Conservation (phyloP, 2,888 invertebrate genomes). For the Agrilus mali region DNA sequence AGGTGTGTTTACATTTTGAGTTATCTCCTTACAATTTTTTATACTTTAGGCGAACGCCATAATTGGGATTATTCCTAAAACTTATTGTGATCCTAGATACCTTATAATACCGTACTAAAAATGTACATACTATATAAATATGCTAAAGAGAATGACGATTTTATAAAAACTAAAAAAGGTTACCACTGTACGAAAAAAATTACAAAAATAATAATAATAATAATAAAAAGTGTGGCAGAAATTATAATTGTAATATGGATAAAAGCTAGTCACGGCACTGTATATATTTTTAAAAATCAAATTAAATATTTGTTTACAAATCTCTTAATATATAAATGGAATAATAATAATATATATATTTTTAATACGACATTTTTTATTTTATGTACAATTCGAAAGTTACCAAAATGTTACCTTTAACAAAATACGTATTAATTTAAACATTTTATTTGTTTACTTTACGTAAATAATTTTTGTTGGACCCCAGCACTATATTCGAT, state of each 20-base stretch:
- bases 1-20: too few relatives aligned
- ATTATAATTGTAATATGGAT: constrained; percentile 22
- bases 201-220: constrained; percentile 8
- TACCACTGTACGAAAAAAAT: constrained; percentile 28
- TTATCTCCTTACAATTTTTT: too few relatives aligned
- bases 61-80: too few relatives aligned
- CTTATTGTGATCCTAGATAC: too few relatives aligned
- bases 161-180: constrained; percentile 16
- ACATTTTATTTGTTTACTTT: constrained; percentile 6
- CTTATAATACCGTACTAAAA: too few relatives aligned
- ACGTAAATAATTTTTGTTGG: too few relatives aligned
- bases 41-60: too few relatives aligned
- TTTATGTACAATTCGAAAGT: constrained; percentile 16
- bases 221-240: constrained; percentile 10
- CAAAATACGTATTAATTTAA: constrained; percentile 8
- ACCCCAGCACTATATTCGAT: too few relatives aligned
- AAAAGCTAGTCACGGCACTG: constrained; percentile 33
- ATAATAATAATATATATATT: constrained; percentile 22
- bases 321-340: constrained; percentile 15
- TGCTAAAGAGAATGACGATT: too few relatives aligned
- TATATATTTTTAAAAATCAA: constrained; percentile 22
- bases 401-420: constrained; percentile 17
- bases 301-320: constrained; percentile 25
- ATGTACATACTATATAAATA: too few relatives aligned
- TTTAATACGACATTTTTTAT: constrained; percentile 24